phyloP scores from a whole-genome alignment of 2,888 invertebrate species.

The Lycia hirtaria region DNA sequence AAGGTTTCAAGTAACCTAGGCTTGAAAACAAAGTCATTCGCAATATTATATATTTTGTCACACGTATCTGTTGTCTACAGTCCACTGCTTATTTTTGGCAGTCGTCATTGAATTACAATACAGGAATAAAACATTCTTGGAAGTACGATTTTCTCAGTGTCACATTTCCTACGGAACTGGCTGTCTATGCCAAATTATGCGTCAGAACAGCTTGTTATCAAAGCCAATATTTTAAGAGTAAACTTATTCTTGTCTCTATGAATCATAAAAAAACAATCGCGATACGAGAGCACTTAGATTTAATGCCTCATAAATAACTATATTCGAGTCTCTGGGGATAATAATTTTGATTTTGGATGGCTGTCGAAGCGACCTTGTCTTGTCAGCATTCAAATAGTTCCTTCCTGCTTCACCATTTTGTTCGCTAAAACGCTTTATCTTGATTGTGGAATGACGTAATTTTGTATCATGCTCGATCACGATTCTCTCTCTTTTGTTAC shows the following conservation, averaged over 20 bases:
- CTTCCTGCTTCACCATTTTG: slow-evolving; percentile 34
- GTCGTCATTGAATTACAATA: slow-evolving; percentile 31
- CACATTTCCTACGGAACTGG: slow-evolving; percentile 32
- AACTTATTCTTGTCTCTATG: slow-evolving; percentile 50
- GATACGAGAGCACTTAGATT: slow-evolving; percentile 31
- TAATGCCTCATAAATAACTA: slow-evolving; percentile 34
- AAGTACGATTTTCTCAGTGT: slow-evolving; percentile 25
- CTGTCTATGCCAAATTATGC: slow-evolving; percentile 34
- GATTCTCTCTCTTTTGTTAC: slow-evolving; percentile 29
- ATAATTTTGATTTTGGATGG: slow-evolving; percentile 21
- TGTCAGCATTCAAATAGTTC: slow-evolving; percentile 30
- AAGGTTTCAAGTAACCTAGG: too few relatives aligned
- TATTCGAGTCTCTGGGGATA: slow-evolving; percentile 10
- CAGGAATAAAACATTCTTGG: slow-evolving; percentile 21
- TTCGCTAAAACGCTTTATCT: slow-evolving; percentile 29
- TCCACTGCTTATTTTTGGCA: slow-evolving; percentile 10
- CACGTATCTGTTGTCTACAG: too few relatives aligned
- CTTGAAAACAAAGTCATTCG: background rate
- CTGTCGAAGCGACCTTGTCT: slow-evolving; percentile 29
- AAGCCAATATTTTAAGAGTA: slow-evolving; percentile 52
- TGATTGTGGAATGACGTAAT: slow-evolving; percentile 33
- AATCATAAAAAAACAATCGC: slow-evolving; percentile 55
- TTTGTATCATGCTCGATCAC: slow-evolving; percentile 21
- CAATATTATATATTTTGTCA: background rate
- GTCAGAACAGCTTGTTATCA: slow-evolving; percentile 44